Evolutionary conservation across 2,888 invertebrate species (phyloP).

Genomic region (Plebejus argus): DNA sequence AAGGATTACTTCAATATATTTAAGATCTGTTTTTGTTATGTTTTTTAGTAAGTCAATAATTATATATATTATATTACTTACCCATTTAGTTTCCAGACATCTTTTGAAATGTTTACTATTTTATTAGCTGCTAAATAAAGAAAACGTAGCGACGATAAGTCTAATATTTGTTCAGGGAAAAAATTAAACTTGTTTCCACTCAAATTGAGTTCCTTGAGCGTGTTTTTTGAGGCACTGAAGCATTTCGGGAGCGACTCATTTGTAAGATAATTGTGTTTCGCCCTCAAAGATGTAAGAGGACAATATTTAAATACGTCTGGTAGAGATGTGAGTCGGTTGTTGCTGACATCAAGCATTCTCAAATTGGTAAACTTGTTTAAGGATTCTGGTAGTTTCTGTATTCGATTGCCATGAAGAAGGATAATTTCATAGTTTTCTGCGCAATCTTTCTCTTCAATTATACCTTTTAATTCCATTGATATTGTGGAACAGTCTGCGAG

Average conservation of each 20-base stretch:
- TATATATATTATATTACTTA: constrained; percentile 43
- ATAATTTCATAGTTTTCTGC: constrained; percentile 85
- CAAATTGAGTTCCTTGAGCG: constrained; percentile 93
- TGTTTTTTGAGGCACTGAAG: constrained; percentile 82
- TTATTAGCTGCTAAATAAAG: constrained; percentile 95
- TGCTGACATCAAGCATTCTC: constrained; percentile 91
- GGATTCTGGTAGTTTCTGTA: constrained; percentile 84
- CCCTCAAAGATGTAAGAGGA: constrained; percentile 88
- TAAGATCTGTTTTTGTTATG: no score
- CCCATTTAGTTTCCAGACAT: constrained; percentile 83
- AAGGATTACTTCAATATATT: no score
- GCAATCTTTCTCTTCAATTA: constrained; percentile 82
- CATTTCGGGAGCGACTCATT: constrained; percentile 94
- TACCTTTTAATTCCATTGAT: constrained; percentile 79
- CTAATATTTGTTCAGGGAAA: constrained; percentile 93
- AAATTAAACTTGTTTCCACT: constrained; percentile 93
- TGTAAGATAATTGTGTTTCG: constrained; percentile 93
- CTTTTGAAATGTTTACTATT: constrained; percentile 89
- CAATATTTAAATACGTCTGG: constrained; percentile 89
- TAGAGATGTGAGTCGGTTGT: constrained; percentile 88
- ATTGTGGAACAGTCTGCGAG: constrained; percentile 82
- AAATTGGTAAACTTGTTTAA: constrained; percentile 86
- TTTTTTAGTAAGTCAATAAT: not conserved
- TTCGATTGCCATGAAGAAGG: constrained; percentile 92
- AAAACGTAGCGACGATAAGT: constrained; percentile 87